Base-by-base conservation (phyloP, 2,113 vertebrate species). In the Ammodytes marinus region DNA sequence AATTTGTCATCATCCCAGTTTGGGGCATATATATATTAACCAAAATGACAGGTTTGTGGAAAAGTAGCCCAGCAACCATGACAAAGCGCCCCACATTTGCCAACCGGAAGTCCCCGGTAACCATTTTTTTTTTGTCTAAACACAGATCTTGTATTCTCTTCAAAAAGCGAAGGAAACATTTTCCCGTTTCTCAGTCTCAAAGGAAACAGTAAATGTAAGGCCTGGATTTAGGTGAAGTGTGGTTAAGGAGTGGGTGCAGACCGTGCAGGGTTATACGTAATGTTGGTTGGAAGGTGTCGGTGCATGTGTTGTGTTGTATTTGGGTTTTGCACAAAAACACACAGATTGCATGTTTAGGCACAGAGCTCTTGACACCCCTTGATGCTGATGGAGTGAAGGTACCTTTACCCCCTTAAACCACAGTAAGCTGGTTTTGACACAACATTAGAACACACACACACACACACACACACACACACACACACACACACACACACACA, bases 371-470 rank as follows among this genome's bases (percentile, higher is more conserved):
- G 66, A 72, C 42, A 63, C 40, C 46, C 17, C 47, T 59, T 12
- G 11, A 78, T 70, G 27, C 69, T 83, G 86, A 86, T 77, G 57
- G 75, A 79, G 74, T 58, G 67, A 60, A 82, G 67, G 77, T 69
- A 39, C 63, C 39, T 81, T 66, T 9, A 50, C 47, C 64, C 63
- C 27, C 11, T 80, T 45, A 74, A 90, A 90, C 90, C 88, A 90
- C 89, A 91, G 6, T 63, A 43, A 3, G 37, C 50, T 82, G 68
- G 75, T 88, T 89, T 89, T 91, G 77, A 86, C 70, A 91, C 71
- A 85, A 84, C 88, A 80, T 83, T 53, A 87, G 47, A 83, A 81
- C 5, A 53, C 61, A 49, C 45, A 68, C 55, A 43, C 77, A 83
- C 35, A 65, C 57, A 69, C 37, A 74, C 10, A 35, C 12, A 7